Evolutionary conservation across 2,113 vertebrate genomes (phyloP), one percentile per base, ranked within the genome.

Genomic region (Bungarus multicinctus): DNA sequence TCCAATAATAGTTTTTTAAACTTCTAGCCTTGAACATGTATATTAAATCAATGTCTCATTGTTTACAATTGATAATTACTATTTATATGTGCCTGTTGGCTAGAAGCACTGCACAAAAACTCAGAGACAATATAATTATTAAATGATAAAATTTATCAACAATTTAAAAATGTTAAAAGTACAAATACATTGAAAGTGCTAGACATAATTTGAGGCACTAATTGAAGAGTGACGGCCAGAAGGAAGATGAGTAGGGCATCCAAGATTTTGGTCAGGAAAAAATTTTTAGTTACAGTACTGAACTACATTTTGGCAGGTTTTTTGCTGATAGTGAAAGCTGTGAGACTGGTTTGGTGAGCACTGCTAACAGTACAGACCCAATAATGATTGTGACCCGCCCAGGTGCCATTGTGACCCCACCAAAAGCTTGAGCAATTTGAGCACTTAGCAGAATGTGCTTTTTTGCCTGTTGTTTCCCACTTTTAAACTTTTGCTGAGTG

Each of bases 281-380:
- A 95, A 87, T 89, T 7, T 11, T 57, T 95, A 95, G 93, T 94
- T 94, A 60, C 0, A 0, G 93, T 92, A 86, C 92, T 93, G 94
- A 81, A 18, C 94, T 5, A 2, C 0, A 0, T 74, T 54, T 58
- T 20, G 88, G 89, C 53, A 93, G 87, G 92, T 50, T 91, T 91
- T 81, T 85, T 86, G 39, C 39, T n/a, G 60, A 43, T 0, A 0
- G 91, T 95, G n/a, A 0, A 88, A 95, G 92, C 94, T 92, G 96
- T 86, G 95, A 90, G 94, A 96, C 97, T 94, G 91, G 95, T 95
- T 85, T 87, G 91, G 54, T 88, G 0, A 94, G 95, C 60, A 9
- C 1, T 9, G 57, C 89, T 95, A 22, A 91, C n/a, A 93, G 92
- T 87, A 92, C 53, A 90, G 52, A 20, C 50, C 85, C 0, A 55